Conservation (phyloP, 2,888 invertebrate species). For the Tipula vernalis region DNA sequence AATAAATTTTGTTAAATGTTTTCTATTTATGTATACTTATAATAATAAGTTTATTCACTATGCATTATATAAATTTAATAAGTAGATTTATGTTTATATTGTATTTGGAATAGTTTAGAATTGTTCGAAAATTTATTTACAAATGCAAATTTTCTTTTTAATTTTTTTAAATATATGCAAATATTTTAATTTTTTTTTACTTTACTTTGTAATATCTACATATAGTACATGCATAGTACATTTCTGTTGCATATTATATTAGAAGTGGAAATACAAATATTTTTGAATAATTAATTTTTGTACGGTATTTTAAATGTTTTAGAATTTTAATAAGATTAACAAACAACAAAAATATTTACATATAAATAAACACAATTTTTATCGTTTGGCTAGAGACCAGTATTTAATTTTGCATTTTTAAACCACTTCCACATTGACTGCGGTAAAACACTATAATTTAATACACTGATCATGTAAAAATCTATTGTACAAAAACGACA, state of each 20-base stretch:
- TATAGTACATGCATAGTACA: not conserved
- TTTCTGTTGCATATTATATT: not conserved
- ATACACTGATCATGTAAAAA: not conserved
- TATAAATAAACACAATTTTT: not conserved
- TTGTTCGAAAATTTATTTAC: too few relatives aligned
- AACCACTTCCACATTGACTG: too few relatives aligned
- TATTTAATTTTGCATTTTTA: too few relatives aligned
- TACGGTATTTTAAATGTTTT: not conserved
- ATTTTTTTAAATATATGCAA: not conserved
- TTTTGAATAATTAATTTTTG: not conserved
- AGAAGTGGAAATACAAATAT: not conserved
- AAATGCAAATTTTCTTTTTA: too few relatives aligned
- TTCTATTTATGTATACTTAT: too few relatives aligned
- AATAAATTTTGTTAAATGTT: not conserved
- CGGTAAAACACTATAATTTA: too few relatives aligned
- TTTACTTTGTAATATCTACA: not conserved
- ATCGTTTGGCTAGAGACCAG: too few relatives aligned
- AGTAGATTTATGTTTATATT: too few relatives aligned
- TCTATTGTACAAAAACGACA: not conserved
- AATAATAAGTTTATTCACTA: too few relatives aligned
- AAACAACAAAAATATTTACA: not conserved
- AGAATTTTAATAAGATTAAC: not conserved
- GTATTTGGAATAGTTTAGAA: too few relatives aligned
- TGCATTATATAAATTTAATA: too few relatives aligned
- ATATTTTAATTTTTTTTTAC: not conserved